Conservation (phyloP, 1,140 invertebrate genomes). For the Bathynomus jamesi region DNA sequence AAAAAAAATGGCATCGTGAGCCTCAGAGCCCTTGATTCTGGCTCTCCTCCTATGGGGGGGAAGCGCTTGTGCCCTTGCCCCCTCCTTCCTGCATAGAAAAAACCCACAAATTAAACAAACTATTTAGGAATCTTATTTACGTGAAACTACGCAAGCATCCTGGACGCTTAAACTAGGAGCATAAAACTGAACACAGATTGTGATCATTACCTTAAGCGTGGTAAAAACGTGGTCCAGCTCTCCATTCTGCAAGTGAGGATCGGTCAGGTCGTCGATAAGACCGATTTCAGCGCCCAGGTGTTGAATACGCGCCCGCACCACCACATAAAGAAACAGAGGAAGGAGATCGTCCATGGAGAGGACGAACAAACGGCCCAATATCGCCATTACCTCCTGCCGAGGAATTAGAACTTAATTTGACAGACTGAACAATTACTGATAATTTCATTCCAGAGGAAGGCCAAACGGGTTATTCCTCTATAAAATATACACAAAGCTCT, state of each 20-base stretch:
- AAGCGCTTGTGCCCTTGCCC: too few relatives aligned
- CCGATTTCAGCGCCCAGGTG: conserved; percentile 77
- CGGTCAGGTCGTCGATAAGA: conserved; percentile 75
- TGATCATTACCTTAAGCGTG: conserved; percentile 56
- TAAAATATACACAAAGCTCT: background rate
- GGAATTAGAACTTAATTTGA: background rate
- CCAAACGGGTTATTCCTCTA: background rate
- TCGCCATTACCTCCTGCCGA: conserved; percentile 49
- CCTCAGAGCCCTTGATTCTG: background rate
- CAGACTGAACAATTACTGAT: background rate
- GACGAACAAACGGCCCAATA: conserved; percentile 52
- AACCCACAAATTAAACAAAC: background rate
- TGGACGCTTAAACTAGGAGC: background rate
- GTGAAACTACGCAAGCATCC: background rate
- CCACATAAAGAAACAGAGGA: conserved; percentile 75
- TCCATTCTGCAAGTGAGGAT: conserved; percentile 61
- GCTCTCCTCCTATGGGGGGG: background rate
- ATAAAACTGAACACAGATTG: background rate
- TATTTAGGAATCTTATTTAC: background rate
- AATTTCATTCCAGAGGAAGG: background rate
- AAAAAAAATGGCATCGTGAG: too few relatives aligned
- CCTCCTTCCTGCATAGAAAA: too few relatives aligned
- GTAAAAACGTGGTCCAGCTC: conserved; percentile 79
- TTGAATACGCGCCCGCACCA: conserved; percentile 66
- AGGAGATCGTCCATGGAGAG: conserved; percentile 81